These are phyloP conservation scores for Papilio aristodemus DNA, from an alignment of 1,140 invertebrate genomes.

Conservation along the genomic window DNA sequence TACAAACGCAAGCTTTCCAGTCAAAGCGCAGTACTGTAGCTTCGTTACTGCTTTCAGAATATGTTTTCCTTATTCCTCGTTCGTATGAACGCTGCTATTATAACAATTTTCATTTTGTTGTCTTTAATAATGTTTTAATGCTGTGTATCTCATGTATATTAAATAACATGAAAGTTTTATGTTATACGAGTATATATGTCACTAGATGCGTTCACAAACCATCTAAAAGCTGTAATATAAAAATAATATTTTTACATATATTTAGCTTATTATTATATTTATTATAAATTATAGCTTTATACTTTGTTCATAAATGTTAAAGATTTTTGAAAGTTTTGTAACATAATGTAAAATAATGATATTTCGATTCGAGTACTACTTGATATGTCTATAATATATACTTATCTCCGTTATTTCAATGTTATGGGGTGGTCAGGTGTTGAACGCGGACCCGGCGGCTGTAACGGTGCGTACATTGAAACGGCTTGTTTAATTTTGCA, in stretches of 20 bases:
- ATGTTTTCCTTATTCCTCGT: slow-evolving; percentile 28
- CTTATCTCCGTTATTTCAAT: no score
- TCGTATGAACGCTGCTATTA: slow-evolving; percentile 14
- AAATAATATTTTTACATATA: no score
- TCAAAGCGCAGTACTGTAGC: slow-evolving; percentile 40
- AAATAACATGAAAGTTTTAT: background rate
- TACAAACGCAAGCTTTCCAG: slow-evolving; percentile 41
- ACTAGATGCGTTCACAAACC: no score
- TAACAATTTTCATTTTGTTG: slow-evolving; percentile 32
- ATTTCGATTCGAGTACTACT: background rate
- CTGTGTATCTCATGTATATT: background rate
- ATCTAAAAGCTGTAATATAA: no score
- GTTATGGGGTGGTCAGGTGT: slow-evolving; percentile 49
- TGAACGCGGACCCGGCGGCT: slow-evolving; percentile 41
- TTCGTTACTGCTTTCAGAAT: slow-evolving; percentile 40
- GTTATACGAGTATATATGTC: background rate
- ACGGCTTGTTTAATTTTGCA: slow-evolving; percentile 67
- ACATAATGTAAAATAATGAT: background rate
- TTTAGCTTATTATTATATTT: no score
- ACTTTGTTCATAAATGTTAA: no score
- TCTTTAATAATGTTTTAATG: slow-evolving; percentile 35
- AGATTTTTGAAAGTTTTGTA: no score
- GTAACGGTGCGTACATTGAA: slow-evolving; percentile 44
- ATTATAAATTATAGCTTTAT: no score
- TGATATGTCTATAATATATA: slow-evolving; percentile 30